phyloP scores from a whole-genome alignment of 2,113 vertebrate genomes.

The Sardina pilchardus region DNA sequence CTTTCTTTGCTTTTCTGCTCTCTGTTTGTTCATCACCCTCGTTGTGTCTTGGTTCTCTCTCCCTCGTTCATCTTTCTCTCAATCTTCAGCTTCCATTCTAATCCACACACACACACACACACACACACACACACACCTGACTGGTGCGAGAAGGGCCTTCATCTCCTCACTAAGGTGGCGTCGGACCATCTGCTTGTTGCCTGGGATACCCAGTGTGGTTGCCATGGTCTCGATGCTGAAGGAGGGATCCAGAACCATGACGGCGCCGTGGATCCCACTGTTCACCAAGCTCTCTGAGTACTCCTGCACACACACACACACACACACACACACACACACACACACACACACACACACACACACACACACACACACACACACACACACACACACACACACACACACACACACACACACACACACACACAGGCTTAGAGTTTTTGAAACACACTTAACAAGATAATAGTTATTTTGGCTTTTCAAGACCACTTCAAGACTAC shows the following conservation, averaged over 20 bases:
- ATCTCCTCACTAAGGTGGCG: conserved; percentile 83
- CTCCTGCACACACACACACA: conserved; percentile 65
- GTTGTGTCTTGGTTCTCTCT: not conserved
- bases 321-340: conserved; percentile 8
- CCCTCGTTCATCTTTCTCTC: not conserved
- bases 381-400: not conserved
- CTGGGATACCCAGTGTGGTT: conserved; percentile 75
- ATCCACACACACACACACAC: not conserved
- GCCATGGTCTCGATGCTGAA: conserved; percentile 77
- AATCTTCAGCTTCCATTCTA: not conserved
- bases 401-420: not conserved
- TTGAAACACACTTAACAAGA: too few relatives aligned
- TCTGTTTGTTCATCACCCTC: not conserved
- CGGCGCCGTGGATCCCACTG: conserved; percentile 82
- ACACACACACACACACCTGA: conserved; percentile 65
- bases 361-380: conserved; percentile 1
- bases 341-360: not conserved
- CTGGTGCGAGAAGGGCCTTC: conserved; percentile 68
- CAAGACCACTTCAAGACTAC: too few relatives aligned
- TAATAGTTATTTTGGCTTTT: too few relatives aligned
- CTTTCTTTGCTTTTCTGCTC: too few relatives aligned
- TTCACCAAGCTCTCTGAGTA: conserved; percentile 79
- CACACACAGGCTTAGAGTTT: too few relatives aligned
- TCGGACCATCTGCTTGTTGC: conserved; percentile 82
- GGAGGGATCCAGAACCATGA: conserved; percentile 82